These are phyloP conservation scores for Stenopsyche tienmushanensis DNA, from an alignment of 1,140 invertebrate species.

Conservation along the genomic window DNA sequence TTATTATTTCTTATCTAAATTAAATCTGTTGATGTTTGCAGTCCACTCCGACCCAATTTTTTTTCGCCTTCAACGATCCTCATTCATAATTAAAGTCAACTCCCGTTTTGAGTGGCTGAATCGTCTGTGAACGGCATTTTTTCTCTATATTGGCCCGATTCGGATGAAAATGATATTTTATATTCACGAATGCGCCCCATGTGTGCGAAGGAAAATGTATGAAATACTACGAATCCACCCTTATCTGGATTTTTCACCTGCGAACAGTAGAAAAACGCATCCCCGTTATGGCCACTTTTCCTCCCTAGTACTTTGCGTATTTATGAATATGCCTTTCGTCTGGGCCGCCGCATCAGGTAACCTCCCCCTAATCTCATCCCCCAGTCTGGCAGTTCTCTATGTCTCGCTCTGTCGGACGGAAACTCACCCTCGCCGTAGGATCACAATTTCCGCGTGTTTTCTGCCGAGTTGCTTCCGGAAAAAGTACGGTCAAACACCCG, in stretches of 20 bases:
- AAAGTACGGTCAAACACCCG: not conserved
- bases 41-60: too few relatives aligned
- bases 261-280: constrained; percentile 13
- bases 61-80: too few relatives aligned
- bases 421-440: not conserved
- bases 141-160: too few relatives aligned
- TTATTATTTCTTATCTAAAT: too few relatives aligned
- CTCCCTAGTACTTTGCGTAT: constrained; percentile 7
- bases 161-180: too few relatives aligned
- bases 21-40: too few relatives aligned
- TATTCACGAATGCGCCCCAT: too few relatives aligned
- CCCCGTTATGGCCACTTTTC: constrained; percentile 9
- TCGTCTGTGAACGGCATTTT: too few relatives aligned
- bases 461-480: not conserved
- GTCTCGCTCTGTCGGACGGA: not conserved
- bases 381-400: not conserved
- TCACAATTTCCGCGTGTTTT: not conserved
- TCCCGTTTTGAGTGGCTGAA: too few relatives aligned
- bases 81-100: too few relatives aligned
- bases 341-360: not conserved
- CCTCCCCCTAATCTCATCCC: not conserved
- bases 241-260: constrained; percentile 15
- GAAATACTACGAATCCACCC: not conserved
- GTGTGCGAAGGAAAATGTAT: too few relatives aligned
- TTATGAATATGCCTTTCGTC: constrained; percentile 28